Evolutionary conservation across 2,888 invertebrate species (phyloP), one percentile per base, ranked within the genome.

Genomic region (Drosophila siamana): DNA sequence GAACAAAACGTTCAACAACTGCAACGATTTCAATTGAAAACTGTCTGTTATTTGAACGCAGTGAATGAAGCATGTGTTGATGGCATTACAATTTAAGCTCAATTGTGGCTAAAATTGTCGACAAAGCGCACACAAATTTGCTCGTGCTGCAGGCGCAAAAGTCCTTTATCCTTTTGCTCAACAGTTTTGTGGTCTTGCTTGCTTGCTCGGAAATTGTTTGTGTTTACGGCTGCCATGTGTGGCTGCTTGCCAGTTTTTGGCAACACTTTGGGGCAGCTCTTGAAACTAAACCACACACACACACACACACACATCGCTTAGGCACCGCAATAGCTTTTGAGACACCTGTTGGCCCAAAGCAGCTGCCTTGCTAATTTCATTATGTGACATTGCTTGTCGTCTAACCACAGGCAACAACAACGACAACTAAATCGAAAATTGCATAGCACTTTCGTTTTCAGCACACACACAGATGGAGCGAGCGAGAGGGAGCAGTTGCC

Each of bases 381-480:
- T 87, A 83, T 68, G 83, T 65, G 47, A 43, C 60, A 50, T 48
- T 30, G 66, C 36, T 51, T 60, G 59, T 40, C 47, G 50, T 30
- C 76, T 55, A 75, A 81, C 87, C 85, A 52, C 80, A 80, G 66
- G 66, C 81, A 46, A 43, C 64, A 71, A 28, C 59, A 72, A 46
- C 57, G 55, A 60, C 69, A 69, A 62, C 87, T 86, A 78, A 86
- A 87, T 74, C 69, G 85, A 81, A 88, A 85, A 72, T 84, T 81
- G 73, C 87, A 73, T 61, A 65, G 50, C 82, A 88, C 84, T 84
- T 86, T 88, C 84, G 44, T 48, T 84, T 88, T 86, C 69, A 52
- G 15, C 57, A 22, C 24, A 44, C 19, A 11, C 50, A 33, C 30
- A 48, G 28, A 24, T 26, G 26, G 36, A 15, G 36, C 13, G 36